Conservation (phyloP, 1,140 invertebrate species). For the Trinorchestia longiramus region DNA sequence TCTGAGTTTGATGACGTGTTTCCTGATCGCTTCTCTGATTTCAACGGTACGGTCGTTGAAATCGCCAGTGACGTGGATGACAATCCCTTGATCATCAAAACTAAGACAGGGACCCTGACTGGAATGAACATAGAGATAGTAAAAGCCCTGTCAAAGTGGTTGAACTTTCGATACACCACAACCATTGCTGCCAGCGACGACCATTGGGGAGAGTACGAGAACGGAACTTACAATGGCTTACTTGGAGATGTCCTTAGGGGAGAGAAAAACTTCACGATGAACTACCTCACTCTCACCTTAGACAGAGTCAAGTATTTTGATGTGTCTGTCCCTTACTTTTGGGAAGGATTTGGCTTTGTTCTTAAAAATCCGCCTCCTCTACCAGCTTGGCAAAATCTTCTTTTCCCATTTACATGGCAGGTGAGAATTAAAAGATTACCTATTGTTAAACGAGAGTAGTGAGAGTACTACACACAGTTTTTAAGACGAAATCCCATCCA, state of each 20-base stretch:
- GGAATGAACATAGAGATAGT: slow-evolving; percentile 56
- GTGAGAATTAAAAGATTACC: background rate
- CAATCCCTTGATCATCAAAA: background rate
- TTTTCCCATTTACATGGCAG: slow-evolving; percentile 57
- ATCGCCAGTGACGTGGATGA: slow-evolving; percentile 37
- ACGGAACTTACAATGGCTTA: slow-evolving; percentile 59
- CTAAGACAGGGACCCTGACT: slow-evolving; percentile 22
- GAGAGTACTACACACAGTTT: too few relatives aligned
- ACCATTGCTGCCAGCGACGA: slow-evolving; percentile 32
- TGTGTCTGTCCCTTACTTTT: slow-evolving; percentile 55
- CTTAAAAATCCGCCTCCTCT: slow-evolving; percentile 55
- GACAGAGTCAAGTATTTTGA: slow-evolving; percentile 56
- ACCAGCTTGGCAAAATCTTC: slow-evolving; percentile 51
- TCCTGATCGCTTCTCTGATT: slow-evolving; percentile 39
- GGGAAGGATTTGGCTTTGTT: slow-evolving; percentile 59
- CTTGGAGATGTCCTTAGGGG: slow-evolving; percentile 57
- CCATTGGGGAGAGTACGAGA: slow-evolving; percentile 55
- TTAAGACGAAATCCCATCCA: too few relatives aligned
- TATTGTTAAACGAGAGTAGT: too few relatives aligned
- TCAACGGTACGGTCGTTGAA: slow-evolving; percentile 3
- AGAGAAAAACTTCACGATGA: slow-evolving; percentile 62
- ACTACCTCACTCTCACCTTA: slow-evolving; percentile 53
- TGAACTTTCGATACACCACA: slow-evolving; percentile 55
- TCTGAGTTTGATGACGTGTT: background rate
- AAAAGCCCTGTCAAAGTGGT: slow-evolving; percentile 26